Base-by-base conservation (phyloP, 64 coral and sea anemone genomes). In the Trachythela sp. region DNA sequence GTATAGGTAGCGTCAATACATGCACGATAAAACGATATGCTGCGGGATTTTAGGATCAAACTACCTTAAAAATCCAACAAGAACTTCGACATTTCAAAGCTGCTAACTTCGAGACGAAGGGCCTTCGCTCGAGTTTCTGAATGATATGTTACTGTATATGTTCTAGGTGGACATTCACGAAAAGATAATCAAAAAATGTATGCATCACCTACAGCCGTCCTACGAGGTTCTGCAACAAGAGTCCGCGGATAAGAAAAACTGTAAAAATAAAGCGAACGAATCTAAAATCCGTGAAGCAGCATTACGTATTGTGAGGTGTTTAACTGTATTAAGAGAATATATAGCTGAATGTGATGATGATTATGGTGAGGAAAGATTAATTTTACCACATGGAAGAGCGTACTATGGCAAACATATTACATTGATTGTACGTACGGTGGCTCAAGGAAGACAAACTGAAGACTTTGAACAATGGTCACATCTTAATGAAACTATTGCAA, bases 391-490 rank as follows among this genome's bases (percentile, higher is more conserved):
- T 88, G 96, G 96, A 39, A 99, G 96, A 70, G 94, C 96, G 14
- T 99, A 94, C 48, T 88, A 91, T 58, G 96, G 96, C 30, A 92
- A 91, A 67, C 96, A 99, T 70, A 89, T 99, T 3, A 93, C 96
- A 18, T 83, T 99, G 20, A 94, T 95, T 86, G 84, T 99, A 67
- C 59, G 96, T 54, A 95, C 75, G 13, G 56, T 97, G 58, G 93
- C 96, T 4, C 96, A 99, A 80, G 96, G 96, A 87, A 91, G 96
- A 34, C 96, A 99, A 84, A 94, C 91, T 42, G 96, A 99, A 58
- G 96, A 99, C 52, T 99, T 99, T 88, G 96, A 99, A 87, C 59
- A 95, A 22, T 99, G 96, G 96, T 94, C 96, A 17, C 96, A 99
- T 36, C 77, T 91, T 31, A 94, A 99, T 93, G 93, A 99, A 86